These are phyloP conservation scores for Cheilosia grossa DNA, from an alignment of 2,888 invertebrate species.

Conservation along the genomic window DNA sequence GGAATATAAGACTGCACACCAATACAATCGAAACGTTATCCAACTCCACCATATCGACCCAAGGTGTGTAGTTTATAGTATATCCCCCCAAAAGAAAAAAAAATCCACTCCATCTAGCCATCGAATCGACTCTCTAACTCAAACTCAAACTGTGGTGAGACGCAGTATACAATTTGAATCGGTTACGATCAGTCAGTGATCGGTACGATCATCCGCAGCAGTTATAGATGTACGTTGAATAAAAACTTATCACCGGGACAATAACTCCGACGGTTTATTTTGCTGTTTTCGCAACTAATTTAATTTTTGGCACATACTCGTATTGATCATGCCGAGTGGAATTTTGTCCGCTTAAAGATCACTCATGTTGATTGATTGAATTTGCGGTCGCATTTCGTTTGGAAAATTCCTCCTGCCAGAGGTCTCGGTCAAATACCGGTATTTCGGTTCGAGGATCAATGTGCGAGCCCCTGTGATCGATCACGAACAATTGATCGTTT, in stretches of 20 bases:
- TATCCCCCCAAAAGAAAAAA: constrained; percentile 28
- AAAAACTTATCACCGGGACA: constrained; percentile 41
- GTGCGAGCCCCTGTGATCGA: constrained; percentile 46
- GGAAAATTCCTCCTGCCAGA: constrained; percentile 5
- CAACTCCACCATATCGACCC: constrained; percentile 27
- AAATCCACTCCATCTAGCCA: constrained; percentile 21
- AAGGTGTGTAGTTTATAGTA: neutral
- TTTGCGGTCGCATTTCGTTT: constrained; percentile 15
- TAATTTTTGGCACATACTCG: neutral
- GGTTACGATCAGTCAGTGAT: constrained; percentile 68
- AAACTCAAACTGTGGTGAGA: constrained; percentile 52
- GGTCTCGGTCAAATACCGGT: constrained; percentile 64
- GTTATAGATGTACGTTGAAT: constrained; percentile 17
- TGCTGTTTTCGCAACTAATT: constrained; percentile 12
- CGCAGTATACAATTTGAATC: constrained; percentile 65
- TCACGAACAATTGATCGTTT: constrained; percentile 53
- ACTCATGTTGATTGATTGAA: constrained; percentile 35
- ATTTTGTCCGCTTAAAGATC: constrained; percentile 16
- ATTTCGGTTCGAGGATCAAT: constrained; percentile 50
- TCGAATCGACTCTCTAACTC: constrained; percentile 42
- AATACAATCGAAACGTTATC: neutral
- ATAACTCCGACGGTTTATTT: constrained; percentile 5
- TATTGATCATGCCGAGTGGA: constrained; percentile 42
- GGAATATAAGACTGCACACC: constrained; percentile 3
- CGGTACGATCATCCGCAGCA: constrained; percentile 51